Conservation (phyloP, 2,797 vertebrate species). For the Sarcophilus harrisii region DNA sequence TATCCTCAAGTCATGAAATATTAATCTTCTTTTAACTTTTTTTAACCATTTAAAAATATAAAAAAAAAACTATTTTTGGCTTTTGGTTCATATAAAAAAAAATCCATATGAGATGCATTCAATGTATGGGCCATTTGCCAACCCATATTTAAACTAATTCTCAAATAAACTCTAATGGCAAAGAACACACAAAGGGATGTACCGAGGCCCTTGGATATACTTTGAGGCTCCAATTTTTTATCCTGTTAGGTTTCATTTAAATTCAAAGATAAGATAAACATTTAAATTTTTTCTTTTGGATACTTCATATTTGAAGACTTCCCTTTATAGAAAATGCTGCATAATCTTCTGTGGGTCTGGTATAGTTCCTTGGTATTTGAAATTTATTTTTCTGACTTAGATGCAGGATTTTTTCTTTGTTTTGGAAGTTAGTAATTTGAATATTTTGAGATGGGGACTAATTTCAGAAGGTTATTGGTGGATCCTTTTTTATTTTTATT, state of each 20-base stretch:
- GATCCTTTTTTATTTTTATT: background rate
- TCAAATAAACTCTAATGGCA: background rate
- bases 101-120: background rate
- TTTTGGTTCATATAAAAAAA: background rate
- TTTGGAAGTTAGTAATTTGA: background rate
- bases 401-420: background rate
- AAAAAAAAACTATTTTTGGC: background rate
- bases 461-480: background rate
- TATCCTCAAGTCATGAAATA: background rate
- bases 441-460: background rate
- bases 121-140: background rate
- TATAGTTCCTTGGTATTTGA: background rate
- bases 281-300: background rate
- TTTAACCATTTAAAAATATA: background rate
- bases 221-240: background rate
- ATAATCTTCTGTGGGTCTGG: background rate
- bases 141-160: background rate
- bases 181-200: background rate
- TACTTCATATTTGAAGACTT: background rate
- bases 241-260: background rate
- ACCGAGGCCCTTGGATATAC: background rate
- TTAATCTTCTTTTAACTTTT: background rate
- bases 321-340: background rate
- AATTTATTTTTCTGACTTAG: background rate
- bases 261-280: background rate